Evolutionary conservation across 2,113 vertebrate genomes (phyloP).

Genomic region (Alces alces): DNA sequence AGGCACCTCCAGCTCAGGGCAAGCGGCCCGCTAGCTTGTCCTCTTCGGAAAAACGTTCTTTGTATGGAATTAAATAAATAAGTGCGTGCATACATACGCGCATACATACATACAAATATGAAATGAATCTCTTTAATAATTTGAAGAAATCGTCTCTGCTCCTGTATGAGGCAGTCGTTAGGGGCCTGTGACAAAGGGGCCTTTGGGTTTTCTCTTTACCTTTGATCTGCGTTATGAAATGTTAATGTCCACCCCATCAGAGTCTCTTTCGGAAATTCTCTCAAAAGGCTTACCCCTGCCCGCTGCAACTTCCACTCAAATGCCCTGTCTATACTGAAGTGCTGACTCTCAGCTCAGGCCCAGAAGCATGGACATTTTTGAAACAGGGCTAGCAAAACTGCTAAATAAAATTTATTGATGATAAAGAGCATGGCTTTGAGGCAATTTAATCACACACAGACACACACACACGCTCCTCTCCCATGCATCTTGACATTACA

Average conservation of each 20-base stretch:
- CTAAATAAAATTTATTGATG: constrained; percentile 77
- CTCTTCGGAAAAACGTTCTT: constrained; percentile 24
- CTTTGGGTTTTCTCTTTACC: constrained; percentile 76
- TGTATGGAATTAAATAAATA: constrained; percentile 58
- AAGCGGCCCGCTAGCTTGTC: neutral
- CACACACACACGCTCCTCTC: constrained; percentile 66
- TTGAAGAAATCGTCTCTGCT: constrained; percentile 73
- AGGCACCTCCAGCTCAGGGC: constrained; percentile 39
- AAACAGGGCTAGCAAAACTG: constrained; percentile 74
- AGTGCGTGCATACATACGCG: constrained; percentile 23
- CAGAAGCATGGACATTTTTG: constrained; percentile 75
- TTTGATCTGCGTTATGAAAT: constrained; percentile 84
- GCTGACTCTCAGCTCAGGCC: constrained; percentile 72
- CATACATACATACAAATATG: constrained; percentile 72
- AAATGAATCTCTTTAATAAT: constrained; percentile 76
- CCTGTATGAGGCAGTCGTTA: constrained; percentile 70
- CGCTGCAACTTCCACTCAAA: constrained; percentile 64
- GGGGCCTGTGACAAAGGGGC: constrained; percentile 72
- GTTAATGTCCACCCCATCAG: constrained; percentile 77
- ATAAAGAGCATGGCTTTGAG: constrained; percentile 66
- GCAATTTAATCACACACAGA: constrained; percentile 75
- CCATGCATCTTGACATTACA: neutral
- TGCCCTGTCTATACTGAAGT: constrained; percentile 70
- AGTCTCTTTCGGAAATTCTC: constrained; percentile 76
- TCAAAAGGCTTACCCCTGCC: constrained; percentile 64